Conservation (phyloP, 2,888 invertebrate genomes). For the Euplagia quadripunctaria region DNA sequence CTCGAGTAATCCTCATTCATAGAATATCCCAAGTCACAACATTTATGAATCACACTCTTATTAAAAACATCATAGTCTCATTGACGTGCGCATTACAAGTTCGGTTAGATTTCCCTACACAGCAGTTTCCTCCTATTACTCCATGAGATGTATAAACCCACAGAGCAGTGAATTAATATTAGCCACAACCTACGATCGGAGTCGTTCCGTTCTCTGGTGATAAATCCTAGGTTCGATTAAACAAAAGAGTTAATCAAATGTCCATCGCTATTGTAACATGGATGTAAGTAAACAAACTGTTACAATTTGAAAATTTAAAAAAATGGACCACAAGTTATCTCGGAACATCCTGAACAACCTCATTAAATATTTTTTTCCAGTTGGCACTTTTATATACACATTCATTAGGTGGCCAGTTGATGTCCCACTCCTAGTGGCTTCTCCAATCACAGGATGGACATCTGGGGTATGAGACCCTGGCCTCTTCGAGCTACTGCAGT, state of each 20-base stretch:
- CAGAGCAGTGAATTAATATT: background rate
- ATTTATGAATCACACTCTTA: constrained; percentile 6
- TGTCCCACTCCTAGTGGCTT: too few relatives aligned
- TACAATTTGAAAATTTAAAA: too few relatives aligned
- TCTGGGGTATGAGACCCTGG: too few relatives aligned
- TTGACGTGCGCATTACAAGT: constrained; percentile 1
- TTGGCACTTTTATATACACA: too few relatives aligned
- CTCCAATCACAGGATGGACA: too few relatives aligned
- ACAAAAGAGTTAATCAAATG: background rate
- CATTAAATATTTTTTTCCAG: too few relatives aligned
- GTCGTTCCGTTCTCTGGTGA: background rate
- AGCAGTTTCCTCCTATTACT: background rate
- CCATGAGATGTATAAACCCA: background rate
- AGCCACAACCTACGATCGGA: background rate
- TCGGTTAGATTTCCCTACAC: constrained; percentile 7
- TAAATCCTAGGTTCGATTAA: background rate
- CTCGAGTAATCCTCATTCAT: constrained; percentile 1
- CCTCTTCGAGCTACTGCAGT: too few relatives aligned
- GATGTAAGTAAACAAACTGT: too few relatives aligned
- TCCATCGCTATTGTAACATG: too few relatives aligned
- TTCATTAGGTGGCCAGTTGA: too few relatives aligned
- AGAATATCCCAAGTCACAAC: constrained; percentile 1
- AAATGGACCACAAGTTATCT: too few relatives aligned
- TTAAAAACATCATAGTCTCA: constrained; percentile 2
- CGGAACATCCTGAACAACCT: too few relatives aligned